Evolutionary conservation across 2,113 vertebrate genomes (phyloP).

Genomic region (Clupea harengus): DNA sequence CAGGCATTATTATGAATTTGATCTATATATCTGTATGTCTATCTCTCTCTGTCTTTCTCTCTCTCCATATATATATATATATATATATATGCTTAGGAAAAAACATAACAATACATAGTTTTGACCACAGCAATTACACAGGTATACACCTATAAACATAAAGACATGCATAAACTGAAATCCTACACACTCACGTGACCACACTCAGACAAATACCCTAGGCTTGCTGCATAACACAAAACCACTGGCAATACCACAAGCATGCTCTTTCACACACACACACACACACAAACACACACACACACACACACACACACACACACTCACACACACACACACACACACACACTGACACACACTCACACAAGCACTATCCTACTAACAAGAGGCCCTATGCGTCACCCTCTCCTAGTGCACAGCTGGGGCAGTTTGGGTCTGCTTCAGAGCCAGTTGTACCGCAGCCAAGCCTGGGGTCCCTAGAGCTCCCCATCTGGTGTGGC

Average conservation of each 20-base stretch:
- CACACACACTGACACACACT: slow-evolving; percentile 50
- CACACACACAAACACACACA: slow-evolving; percentile 8
- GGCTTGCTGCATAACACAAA: neutral
- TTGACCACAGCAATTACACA: neutral
- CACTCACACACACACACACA: slow-evolving; percentile 27
- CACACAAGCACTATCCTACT: slow-evolving; percentile 34
- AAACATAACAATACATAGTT: neutral
- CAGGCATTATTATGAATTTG: neutral
- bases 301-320: slow-evolving; percentile 11
- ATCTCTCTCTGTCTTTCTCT: neutral
- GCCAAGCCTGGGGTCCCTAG: slow-evolving; percentile 65
- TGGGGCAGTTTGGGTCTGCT: slow-evolving; percentile 65
- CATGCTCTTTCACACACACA: slow-evolving; percentile 36
- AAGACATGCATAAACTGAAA: neutral
- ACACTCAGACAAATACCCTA: neutral
- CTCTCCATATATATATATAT: neutral
- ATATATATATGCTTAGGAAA: neutral
- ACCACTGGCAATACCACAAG: neutral
- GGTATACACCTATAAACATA: neutral
- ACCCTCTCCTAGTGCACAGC: slow-evolving; percentile 52
- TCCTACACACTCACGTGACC: neutral
- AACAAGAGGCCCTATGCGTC: slow-evolving; percentile 21
- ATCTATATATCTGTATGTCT: neutral
- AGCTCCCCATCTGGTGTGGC: slow-evolving; percentile 53
- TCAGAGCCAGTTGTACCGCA: slow-evolving; percentile 59